Conservation (phyloP, 1,140 invertebrate genomes). For the Drosophila truncata region DNA sequence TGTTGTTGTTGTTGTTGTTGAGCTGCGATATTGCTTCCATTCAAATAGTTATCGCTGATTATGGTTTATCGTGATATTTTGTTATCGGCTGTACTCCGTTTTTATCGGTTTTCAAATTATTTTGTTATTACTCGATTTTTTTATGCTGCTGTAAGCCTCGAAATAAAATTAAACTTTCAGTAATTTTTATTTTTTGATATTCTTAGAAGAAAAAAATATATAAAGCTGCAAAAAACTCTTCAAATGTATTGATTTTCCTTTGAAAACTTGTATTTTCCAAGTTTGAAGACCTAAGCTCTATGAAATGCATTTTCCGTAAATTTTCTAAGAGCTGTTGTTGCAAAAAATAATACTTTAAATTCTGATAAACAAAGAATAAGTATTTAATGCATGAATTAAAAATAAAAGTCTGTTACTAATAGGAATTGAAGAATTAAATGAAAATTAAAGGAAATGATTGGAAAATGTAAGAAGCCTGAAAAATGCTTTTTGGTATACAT, state of each 20-base stretch:
- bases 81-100: not conserved
- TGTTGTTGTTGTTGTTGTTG: slow-evolving; percentile 6
- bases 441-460: not conserved
- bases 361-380: too few species aligned
- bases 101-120: not conserved
- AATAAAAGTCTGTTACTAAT: too few species aligned
- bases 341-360: too few species aligned
- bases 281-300: not conserved
- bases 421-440: not conserved
- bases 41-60: slow-evolving; percentile 62
- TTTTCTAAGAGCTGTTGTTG: not conserved
- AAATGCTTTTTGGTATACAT: not conserved
- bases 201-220: not conserved
- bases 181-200: not conserved
- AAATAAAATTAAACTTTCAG: not conserved
- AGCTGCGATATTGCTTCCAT: slow-evolving; percentile 70
- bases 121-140: not conserved
- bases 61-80: slow-evolving; percentile 11
- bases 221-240: too few species aligned
- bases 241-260: not conserved
- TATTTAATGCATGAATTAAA: too few species aligned
- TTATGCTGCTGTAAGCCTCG: not conserved
- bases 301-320: not conserved
- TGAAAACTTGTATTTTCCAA: not conserved
- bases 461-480: not conserved